phyloP scores from a whole-genome alignment of 2,797 vertebrate species.

The Lacerta bilineata region DNA sequence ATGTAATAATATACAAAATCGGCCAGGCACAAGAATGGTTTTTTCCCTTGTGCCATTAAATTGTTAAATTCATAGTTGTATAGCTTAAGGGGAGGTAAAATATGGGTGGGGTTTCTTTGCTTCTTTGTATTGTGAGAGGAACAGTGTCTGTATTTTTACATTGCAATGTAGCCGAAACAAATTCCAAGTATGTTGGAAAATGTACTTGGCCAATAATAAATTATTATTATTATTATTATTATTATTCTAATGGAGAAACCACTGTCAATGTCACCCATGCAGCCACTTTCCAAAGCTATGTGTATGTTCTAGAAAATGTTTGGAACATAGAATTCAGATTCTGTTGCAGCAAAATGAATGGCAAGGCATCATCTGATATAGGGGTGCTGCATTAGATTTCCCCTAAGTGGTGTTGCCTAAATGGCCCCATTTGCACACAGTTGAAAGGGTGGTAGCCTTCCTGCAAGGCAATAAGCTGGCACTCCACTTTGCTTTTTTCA shows the following conservation, averaged over 20 bases:
- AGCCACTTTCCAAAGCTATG: not conserved
- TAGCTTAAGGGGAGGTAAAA: too few relatives aligned
- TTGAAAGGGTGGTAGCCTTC: not conserved
- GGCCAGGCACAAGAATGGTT: too few relatives aligned
- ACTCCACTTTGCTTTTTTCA: not conserved
- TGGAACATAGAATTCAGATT: not conserved
- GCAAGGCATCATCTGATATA: not conserved
- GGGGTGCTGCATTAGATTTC: not conserved
- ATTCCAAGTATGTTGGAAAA: too few relatives aligned
- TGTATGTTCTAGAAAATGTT: not conserved
- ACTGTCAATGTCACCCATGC: not conserved
- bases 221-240: too few relatives aligned
- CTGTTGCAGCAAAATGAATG: accelerated
- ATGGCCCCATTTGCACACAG: not conserved
- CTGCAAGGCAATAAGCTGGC: not conserved
- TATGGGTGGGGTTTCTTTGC: too few relatives aligned
- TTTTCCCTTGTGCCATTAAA: too few relatives aligned
- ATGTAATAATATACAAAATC: too few relatives aligned
- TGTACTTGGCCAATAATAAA: too few relatives aligned
- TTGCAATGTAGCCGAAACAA: not conserved
- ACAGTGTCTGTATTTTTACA: too few relatives aligned
- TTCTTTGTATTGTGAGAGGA: too few relatives aligned
- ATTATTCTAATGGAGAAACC: not conserved
- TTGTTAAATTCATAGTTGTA: too few relatives aligned
- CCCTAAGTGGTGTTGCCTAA: not conserved